Percentiles rank a stretch among this genome's conserved stretches.
These are phyloP conservation scores for Rhamphomyia laevipes DNA, from an alignment of 2,888 invertebrate genomes.

Conservation along the genomic window DNA sequence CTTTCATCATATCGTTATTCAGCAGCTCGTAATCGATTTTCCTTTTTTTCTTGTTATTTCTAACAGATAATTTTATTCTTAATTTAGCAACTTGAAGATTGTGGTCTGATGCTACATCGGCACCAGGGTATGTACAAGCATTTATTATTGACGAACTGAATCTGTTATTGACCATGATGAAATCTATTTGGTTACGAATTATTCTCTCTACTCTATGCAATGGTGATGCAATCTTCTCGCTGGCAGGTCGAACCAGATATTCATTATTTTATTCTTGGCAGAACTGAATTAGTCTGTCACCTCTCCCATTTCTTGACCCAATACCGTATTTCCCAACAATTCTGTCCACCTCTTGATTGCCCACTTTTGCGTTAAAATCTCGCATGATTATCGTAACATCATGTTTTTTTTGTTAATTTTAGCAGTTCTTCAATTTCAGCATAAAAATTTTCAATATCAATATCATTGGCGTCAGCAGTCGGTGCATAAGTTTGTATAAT, in stretches of 20 bases:
- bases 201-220: too few species aligned
- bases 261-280: neutral
- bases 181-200: neutral
- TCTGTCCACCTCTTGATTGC: too few species aligned
- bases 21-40: too few species aligned
- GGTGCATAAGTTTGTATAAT: neutral
- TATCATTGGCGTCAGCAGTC: neutral
- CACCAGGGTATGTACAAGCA: neutral
- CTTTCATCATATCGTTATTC: too few species aligned
- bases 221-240: neutral
- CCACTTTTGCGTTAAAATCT: neutral
- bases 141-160: neutral
- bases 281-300: neutral
- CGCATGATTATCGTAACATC: neutral
- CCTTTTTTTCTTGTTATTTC: neutral
- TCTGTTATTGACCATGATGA: neutral
- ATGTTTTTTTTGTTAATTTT: neutral
- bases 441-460: neutral
- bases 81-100: neutral
- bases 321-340: neutral
- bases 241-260: neutral
- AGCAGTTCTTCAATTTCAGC: neutral
- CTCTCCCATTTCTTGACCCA: neutral
- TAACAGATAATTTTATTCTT: neutral
- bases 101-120: neutral